Percentiles rank a stretch among this genome's conserved stretches.
phyloP scores from a whole-genome alignment of 2,888 invertebrate species.

The Macrosiphum euphorbiae region DNA sequence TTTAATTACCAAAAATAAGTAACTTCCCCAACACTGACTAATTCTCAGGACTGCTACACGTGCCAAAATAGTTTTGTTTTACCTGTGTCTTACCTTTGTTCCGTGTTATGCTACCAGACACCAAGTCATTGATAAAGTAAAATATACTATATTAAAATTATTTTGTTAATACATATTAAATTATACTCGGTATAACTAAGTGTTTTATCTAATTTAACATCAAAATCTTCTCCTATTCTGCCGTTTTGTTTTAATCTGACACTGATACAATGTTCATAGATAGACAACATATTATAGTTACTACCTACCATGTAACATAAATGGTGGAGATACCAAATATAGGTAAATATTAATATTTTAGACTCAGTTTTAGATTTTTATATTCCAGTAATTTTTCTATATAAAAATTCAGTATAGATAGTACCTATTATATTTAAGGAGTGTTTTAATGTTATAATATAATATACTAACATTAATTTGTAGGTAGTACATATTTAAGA shows the following conservation, averaged over 20 bases:
- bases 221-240: background rate
- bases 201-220: background rate
- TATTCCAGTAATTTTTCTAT: background rate
- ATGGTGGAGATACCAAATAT: background rate
- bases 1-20: no score
- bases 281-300: background rate
- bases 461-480: background rate
- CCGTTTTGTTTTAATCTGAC: background rate
- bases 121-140: background rate
- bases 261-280: background rate
- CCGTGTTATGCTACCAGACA: background rate
- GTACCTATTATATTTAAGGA: background rate
- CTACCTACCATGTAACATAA: background rate
- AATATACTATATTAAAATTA: background rate
- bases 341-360: background rate
- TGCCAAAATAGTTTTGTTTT: background rate
- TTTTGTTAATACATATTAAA: background rate
- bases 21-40: no score
- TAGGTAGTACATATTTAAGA: background rate
- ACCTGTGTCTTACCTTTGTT: no score
- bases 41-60: no score
- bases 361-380: background rate
- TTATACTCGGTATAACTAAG: background rate
- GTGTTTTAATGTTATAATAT: background rate
- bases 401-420: background rate